A percentile compares a stretch with the other conserved stretches of the same genome.
These are phyloP conservation scores for Alsophila aescularia DNA, from an alignment of 2,888 invertebrate genomes.

Conservation along the genomic window DNA sequence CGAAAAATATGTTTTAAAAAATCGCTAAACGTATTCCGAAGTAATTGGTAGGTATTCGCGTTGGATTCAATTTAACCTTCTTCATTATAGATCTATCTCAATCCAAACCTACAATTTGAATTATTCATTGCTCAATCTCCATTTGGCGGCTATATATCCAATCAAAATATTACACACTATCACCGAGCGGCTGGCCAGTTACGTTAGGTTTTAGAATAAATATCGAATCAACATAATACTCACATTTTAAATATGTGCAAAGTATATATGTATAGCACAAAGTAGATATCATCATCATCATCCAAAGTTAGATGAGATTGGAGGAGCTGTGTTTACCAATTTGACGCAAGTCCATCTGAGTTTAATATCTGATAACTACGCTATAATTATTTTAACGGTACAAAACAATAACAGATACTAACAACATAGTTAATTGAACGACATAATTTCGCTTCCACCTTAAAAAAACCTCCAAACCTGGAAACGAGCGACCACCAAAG, in stretches of 20 bases:
- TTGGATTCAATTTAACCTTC: conserved; percentile 13
- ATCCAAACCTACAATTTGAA: conserved; percentile 37
- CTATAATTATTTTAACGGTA: no score
- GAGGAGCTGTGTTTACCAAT: no score
- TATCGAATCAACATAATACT: background rate
- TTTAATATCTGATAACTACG: background rate
- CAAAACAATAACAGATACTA: background rate
- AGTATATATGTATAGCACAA: no score
- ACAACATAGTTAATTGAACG: conserved; percentile 7
- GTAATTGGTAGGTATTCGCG: conserved; percentile 1
- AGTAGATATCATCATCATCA: no score
- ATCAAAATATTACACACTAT: conserved; percentile 25
- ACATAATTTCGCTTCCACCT: conserved; percentile 10
- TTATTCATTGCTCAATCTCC: conserved; percentile 39
- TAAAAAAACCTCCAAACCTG: conserved; percentile 7
- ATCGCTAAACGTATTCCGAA: background rate
- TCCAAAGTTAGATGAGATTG: no score
- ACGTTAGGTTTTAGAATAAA: conserved; percentile 8
- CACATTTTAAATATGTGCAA: no score
- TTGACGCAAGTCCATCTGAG: background rate
- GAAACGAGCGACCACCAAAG: conserved; percentile 20
- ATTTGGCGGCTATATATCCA: conserved; percentile 24
- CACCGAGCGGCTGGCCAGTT: conserved; percentile 12
- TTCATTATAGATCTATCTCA: conserved; percentile 30
- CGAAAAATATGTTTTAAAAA: background rate